Evolutionary conservation across 2,797 vertebrate genomes (phyloP), one percentile per base, ranked within the genome.

Genomic region (Florisuga fusca): DNA sequence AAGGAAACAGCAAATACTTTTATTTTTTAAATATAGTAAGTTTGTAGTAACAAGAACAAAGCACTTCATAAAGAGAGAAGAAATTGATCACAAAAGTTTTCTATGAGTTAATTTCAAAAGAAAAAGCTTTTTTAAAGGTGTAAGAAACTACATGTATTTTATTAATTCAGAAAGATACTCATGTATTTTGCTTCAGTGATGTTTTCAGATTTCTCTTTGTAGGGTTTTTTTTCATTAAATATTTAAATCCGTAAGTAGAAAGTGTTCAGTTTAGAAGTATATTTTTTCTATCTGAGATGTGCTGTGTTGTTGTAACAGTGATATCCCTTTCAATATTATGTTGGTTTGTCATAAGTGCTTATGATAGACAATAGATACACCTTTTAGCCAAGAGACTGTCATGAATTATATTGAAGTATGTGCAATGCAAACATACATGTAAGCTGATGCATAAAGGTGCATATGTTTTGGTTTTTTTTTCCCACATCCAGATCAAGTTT

Each of bases 401-500:
- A 26, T 54, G 46, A 57, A 62, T 21, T 1, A 0, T 12, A 2
- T 16, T 87, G 48, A 90, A 50, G 63, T 8, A 75, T 15, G 23
- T 10, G 18, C 4, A 2, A 16, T 78, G 26, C 0, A 0, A 61
- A 29, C 1, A 2, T n/a, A 4, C 9, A 5, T 63, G 29, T 83
- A 41, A 72, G 26, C 18, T 75, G 55, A 0, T 90, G 17, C 64
- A 31, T 84, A 54, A 90, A 90, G 36, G 7, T 85, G 10, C 9
- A 13, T 62, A 6, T 84, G 12, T 14, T 81, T 90, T 41, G 12
- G 59, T 48, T 54, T 69, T 27, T 51, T 50, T 62, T 12, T 1
- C 8, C 4, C 13, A 2, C 25, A 93, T 97, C 89, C 97, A 99
- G 99, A 99, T 97, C 98, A 98, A 43, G 96, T 98, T 69, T 99